phyloP scores from a whole-genome alignment of 1,140 invertebrate genomes.

The Pararge aegeria region DNA sequence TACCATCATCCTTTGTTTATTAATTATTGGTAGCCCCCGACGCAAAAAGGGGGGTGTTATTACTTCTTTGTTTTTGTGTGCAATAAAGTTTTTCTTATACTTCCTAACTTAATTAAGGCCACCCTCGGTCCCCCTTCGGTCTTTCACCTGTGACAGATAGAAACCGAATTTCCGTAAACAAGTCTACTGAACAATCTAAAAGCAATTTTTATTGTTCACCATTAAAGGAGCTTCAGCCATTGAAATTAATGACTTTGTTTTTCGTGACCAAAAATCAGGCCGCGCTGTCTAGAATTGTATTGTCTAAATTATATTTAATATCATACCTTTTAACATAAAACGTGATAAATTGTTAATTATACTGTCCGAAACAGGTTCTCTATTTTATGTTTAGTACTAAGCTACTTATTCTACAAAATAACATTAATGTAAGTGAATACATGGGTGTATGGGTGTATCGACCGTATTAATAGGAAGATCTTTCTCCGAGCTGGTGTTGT shows the following conservation, averaged over 20 bases:
- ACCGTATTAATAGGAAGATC: no score
- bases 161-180: neutral
- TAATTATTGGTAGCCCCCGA: no score
- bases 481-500: no score
- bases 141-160: neutral
- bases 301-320: slow-evolving; percentile 1
- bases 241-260: neutral
- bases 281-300: neutral
- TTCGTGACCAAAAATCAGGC: neutral
- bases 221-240: neutral
- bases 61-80: no score
- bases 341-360: neutral
- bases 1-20: no score
- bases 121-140: neutral
- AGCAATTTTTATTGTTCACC: neutral
- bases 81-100: no score
- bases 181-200: neutral
- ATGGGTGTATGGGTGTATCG: no score
- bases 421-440: no score
- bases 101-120: neutral
- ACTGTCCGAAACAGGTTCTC: neutral
- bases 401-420: no score
- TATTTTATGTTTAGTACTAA: no score
- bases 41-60: no score
- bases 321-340: neutral